Evolutionary conservation across 2,888 invertebrate species (phyloP).

Genomic region (Cerastis rubricosa): DNA sequence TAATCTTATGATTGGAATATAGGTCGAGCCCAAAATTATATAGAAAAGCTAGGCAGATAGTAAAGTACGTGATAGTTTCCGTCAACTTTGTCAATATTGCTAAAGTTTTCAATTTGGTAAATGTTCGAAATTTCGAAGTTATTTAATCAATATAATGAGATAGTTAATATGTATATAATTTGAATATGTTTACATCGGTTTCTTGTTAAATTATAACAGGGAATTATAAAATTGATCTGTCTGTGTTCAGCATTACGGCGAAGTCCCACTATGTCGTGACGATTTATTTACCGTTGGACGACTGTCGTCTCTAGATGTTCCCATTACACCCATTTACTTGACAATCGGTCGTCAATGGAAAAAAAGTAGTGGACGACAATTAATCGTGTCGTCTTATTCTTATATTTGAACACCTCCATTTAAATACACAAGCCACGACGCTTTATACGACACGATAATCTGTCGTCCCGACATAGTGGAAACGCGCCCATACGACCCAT

Average conservation of each 20-base stretch:
- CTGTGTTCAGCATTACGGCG: too few species aligned
- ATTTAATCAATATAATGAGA: neutral
- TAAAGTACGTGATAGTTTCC: neutral
- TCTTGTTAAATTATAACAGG: neutral
- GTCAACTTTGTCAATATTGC: slow-evolving; percentile 3
- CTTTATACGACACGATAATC: too few species aligned
- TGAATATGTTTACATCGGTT: neutral
- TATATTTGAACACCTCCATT: too few species aligned
- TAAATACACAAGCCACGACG: too few species aligned
- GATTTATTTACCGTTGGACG: too few species aligned
- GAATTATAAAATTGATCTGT: neutral
- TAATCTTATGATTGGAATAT: neutral
- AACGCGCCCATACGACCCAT: neutral
- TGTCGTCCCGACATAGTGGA: too few species aligned
- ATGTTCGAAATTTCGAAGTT: neutral
- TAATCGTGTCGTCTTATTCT: too few species aligned
- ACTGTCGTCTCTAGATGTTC: too few species aligned
- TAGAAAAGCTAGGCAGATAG: neutral
- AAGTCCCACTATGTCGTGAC: too few species aligned
- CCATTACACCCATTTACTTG: too few species aligned
- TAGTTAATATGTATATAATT: neutral
- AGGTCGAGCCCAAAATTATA: neutral
- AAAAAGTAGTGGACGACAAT: too few species aligned
- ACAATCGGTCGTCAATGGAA: too few species aligned
- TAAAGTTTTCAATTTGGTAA: slow-evolving; percentile 4